These are phyloP conservation scores for Drosophila emarginata DNA, from an alignment of 2,888 invertebrate genomes.

Conservation along the genomic window DNA sequence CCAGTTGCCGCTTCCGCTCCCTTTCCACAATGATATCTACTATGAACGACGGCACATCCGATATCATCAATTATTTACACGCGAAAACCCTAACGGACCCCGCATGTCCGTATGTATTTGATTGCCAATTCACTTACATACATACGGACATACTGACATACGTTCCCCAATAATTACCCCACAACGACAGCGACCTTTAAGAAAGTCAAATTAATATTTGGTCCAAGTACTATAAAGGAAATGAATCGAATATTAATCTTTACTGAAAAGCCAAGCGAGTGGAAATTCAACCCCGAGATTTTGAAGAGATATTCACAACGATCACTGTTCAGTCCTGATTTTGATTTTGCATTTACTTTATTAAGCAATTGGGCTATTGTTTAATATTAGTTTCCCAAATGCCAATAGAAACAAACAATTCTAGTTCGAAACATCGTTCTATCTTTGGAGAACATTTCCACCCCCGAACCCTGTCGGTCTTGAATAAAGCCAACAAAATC, in stretches of 20 bases:
- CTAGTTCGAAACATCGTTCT: neutral
- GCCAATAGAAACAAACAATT: neutral
- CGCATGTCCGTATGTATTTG: neutral
- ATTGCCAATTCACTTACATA: conserved; percentile 4
- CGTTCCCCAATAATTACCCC: conserved; percentile 37
- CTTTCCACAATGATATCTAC: conserved; percentile 43
- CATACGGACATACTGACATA: neutral
- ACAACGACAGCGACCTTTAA: conserved; percentile 27
- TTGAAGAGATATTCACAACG: neutral
- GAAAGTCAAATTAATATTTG: conserved; percentile 6
- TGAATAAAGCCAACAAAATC: neutral
- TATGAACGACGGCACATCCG: conserved; percentile 7
- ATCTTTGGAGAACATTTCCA: neutral
- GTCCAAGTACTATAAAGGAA: neutral
- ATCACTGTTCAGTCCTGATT: neutral
- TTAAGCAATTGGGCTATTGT: neutral
- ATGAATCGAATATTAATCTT: neutral
- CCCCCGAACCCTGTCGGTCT: neutral
- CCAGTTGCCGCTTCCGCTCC: conserved; percentile 18
- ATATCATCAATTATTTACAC: conserved; percentile 35
- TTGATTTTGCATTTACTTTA: neutral
- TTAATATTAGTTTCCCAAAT: too few relatives aligned
- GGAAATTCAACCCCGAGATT: neutral
- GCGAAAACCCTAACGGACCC: conserved; percentile 2
- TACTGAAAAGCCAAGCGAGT: neutral